Evolutionary conservation across 2,113 vertebrate genomes (phyloP), one percentile per base, ranked within the genome.

Genomic region (Martes martes): DNA sequence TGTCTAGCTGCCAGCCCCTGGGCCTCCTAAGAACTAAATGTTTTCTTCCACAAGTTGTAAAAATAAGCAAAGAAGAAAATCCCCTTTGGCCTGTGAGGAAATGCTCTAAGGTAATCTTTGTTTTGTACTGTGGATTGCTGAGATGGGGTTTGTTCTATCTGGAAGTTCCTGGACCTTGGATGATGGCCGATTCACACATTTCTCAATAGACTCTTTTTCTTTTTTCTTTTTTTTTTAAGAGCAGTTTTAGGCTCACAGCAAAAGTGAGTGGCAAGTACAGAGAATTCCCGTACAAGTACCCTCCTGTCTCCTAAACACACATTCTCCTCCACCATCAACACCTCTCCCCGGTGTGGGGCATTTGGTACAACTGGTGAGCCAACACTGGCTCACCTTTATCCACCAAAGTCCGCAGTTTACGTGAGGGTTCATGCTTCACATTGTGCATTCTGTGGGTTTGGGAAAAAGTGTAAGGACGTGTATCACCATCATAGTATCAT

Each of bases 51-150:
- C 18, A n/a, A 95, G 71, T 7, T 47, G 42, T 63, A 74, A 89
- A 76, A 88, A 78, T 31, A 97, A 79, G 78, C 91, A 59, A 92
- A 83, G 69, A 93, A 94, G 90, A 97, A 97, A 98, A 39, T 97
- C 97, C 97, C 93, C 45, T 45, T 69, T 45, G 39, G n/a, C n/a
- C 2, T 85, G 33, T 26, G 79, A 89, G 89, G 85, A 94, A 91
- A 67, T 98, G 93, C 85, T 96, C 86, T 28, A 80, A 91, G 86
- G 82, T 98, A 94, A 97, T 89, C 95, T 33, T 55, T 82, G 31
- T 61, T 78, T 47, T 33, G 1, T 15, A 10, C 55, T 86, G 15
- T 83, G 21, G 69, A 83, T 19, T 94, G 85, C 96, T 97, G 95
- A 84, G 74, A 65, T 24, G 81, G 23, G 24, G n/a, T 61, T 80